Evolutionary conservation across 2,888 invertebrate species (phyloP).

Genomic region (Ypsolopha scabrella): DNA sequence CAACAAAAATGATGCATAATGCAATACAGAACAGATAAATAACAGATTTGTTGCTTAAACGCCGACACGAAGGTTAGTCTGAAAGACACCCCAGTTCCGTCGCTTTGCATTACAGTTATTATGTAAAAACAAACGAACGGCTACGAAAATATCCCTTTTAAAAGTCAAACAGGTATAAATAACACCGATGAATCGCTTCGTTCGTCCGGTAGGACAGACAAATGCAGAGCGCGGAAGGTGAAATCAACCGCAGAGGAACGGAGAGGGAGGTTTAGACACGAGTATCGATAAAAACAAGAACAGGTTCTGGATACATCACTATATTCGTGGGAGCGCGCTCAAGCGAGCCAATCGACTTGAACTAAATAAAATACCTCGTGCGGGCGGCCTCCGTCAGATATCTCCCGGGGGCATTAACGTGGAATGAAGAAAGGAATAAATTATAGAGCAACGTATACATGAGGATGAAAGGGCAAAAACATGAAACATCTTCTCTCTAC

Average conservation of each 20-base stretch:
- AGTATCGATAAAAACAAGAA: constrained; percentile 29
- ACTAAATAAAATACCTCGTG: constrained; percentile 25
- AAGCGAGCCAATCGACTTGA: constrained; percentile 20
- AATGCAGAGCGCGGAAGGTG: constrained; percentile 33
- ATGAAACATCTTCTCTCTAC: constrained; percentile 26
- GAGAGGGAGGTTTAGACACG: constrained; percentile 20
- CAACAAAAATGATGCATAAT: constrained; percentile 10
- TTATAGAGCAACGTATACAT: constrained; percentile 24
- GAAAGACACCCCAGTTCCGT: constrained; percentile 9
- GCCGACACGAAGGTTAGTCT: constrained; percentile 17
- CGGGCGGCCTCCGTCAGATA: constrained; percentile 13
- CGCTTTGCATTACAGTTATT: constrained; percentile 29
- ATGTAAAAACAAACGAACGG: constrained; percentile 16
- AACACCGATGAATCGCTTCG: constrained; percentile 39
- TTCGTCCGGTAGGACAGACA: neutral
- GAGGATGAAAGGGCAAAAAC: constrained; percentile 35
- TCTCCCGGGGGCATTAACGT: constrained; percentile 25
- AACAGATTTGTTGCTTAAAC: constrained; percentile 9
- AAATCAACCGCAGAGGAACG: constrained; percentile 27
- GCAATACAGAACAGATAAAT: constrained; percentile 12
- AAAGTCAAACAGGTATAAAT: constrained; percentile 43
- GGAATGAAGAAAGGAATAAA: constrained; percentile 32
- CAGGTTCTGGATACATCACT: constrained; percentile 31
- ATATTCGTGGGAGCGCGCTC: constrained; percentile 37
- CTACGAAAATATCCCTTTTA: constrained; percentile 24